phyloP scores from a whole-genome alignment of 2,888 invertebrate genomes.

The Thereva unica region DNA sequence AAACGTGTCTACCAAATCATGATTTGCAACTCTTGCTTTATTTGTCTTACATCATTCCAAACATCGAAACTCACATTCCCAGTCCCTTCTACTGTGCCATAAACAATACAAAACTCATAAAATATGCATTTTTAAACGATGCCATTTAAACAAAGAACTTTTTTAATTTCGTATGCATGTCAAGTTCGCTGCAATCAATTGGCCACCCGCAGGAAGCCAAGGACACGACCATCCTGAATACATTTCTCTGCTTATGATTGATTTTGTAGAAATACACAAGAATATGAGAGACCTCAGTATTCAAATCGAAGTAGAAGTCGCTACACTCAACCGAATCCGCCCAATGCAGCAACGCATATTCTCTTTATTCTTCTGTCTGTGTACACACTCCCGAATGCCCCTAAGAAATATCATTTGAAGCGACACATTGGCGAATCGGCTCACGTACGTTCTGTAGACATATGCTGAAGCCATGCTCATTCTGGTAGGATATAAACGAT shows the following conservation, averaged over 20 bases:
- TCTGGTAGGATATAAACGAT: constrained; percentile 1
- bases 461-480: constrained; percentile 17
- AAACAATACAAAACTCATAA: too few relatives aligned
- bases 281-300: not conserved
- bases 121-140: too few relatives aligned
- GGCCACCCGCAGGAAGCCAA: too few relatives aligned
- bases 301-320: not conserved
- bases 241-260: not conserved
- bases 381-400: constrained; percentile 6
- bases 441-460: constrained; percentile 28
- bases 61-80: too few relatives aligned
- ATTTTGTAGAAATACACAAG: not conserved
- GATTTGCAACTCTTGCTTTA: too few relatives aligned
- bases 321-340: constrained; percentile 4
- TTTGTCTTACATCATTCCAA: too few relatives aligned
- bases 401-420: constrained; percentile 9
- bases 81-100: too few relatives aligned
- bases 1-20: too few relatives aligned
- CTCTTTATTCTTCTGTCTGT: constrained; percentile 1
- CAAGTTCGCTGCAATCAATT: too few relatives aligned
- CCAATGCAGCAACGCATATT: constrained; percentile 18
- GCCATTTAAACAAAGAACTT: too few relatives aligned
- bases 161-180: too few relatives aligned
- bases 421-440: constrained; percentile 5
- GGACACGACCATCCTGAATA: not conserved